A percentile compares a stretch with the other conserved stretches of the same genome.
Evolutionary conservation across 2,888 invertebrate species (phyloP).

Genomic region (Achlya flavicornis): DNA sequence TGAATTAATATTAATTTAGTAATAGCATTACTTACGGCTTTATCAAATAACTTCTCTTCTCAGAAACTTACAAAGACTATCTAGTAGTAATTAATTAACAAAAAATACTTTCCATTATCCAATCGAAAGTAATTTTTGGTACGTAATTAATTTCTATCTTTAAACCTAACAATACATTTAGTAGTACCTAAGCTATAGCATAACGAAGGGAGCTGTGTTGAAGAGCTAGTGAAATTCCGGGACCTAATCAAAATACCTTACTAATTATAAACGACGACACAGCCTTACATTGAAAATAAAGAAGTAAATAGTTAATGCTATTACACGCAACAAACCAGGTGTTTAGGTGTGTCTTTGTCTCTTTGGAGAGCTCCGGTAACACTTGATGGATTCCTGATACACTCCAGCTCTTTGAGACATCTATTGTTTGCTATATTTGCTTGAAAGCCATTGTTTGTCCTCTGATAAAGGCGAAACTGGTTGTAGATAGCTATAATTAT

Average conservation of each 20-base stretch:
- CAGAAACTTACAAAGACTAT: no score
- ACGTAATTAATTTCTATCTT: no score
- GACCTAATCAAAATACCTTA: background rate
- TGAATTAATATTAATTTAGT: no score
- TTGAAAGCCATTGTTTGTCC: constrained; percentile 25
- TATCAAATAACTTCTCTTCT: background rate
- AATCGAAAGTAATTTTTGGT: no score
- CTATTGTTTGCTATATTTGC: constrained; percentile 34
- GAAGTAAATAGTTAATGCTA: background rate
- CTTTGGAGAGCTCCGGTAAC: constrained; percentile 38
- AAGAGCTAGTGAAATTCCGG: background rate
- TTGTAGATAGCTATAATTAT: constrained; percentile 1
- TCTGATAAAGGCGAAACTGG: constrained; percentile 29
- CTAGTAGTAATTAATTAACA: no score
- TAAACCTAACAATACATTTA: no score
- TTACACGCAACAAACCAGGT: background rate
- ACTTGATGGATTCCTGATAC: constrained; percentile 45
- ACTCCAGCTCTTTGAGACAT: constrained; percentile 31
- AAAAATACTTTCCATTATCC: no score
- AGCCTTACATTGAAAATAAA: background rate
- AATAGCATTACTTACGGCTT: no score
- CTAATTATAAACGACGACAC: background rate
- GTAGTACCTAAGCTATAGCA: no score
- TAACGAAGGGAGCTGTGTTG: background rate
- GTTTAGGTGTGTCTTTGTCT: constrained; percentile 23